Evolutionary conservation across 1,140 invertebrate species (phyloP).

Genomic region (Drosophila navojoa): DNA sequence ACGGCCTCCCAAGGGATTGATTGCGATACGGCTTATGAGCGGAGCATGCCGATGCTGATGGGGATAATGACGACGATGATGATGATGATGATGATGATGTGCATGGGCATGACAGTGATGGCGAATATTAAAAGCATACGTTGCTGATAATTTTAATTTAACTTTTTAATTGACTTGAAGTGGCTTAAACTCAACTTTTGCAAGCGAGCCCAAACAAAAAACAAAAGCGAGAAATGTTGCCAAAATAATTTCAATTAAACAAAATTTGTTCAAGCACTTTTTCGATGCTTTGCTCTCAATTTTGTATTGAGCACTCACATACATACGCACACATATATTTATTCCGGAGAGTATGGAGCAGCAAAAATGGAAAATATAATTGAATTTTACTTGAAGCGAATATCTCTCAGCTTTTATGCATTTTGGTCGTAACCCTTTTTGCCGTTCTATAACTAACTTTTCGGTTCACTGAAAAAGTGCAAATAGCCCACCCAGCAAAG

Average conservation of each 20-base stretch:
- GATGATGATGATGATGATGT: constrained; percentile 21
- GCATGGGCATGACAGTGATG: constrained; percentile 19
- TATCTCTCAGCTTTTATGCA: constrained; percentile 4
- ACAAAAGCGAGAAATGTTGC: constrained; percentile 13
- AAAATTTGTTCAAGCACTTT: constrained; percentile 23
- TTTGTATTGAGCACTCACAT: background rate
- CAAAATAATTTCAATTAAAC: constrained; percentile 59
- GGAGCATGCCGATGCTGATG: background rate
- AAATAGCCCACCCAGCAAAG: constrained; percentile 19
- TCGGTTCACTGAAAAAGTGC: constrained; percentile 12
- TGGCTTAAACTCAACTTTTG: constrained; percentile 8
- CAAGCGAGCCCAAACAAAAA: constrained; percentile 5
- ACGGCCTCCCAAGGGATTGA: constrained; percentile 29
- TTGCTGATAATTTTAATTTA: constrained; percentile 70
- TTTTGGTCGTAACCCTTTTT: constrained; percentile 15
- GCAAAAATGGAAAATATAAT: constrained; percentile 24
- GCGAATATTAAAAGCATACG: constrained; percentile 18
- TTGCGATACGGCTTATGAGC: constrained; percentile 24
- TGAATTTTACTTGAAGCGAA: constrained; percentile 37
- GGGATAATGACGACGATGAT: background rate
- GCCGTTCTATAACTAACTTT: constrained; percentile 38
- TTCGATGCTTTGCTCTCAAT: constrained; percentile 18
- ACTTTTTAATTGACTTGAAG: constrained; percentile 67
- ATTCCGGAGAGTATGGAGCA: background rate
- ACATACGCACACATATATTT: background rate